Evolutionary conservation across 1,140 invertebrate genomes (phyloP).

Genomic region (Andricus grossulariae): DNA sequence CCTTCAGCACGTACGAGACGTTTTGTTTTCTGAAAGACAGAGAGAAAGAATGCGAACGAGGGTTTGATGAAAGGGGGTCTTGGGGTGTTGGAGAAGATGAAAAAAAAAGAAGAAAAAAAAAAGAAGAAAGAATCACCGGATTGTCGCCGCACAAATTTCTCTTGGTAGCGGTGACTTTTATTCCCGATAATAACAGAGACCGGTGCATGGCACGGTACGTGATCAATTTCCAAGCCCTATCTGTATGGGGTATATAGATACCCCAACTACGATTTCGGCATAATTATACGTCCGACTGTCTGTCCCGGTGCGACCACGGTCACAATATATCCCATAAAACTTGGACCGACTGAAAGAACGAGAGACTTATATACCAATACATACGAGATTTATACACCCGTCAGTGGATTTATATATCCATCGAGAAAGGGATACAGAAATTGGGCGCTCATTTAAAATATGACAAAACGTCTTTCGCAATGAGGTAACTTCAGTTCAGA

Average conservation of each 20-base stretch:
- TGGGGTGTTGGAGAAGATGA: constrained; percentile 40
- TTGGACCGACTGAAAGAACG: not conserved
- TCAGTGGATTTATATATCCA: not conserved
- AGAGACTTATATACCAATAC: not conserved
- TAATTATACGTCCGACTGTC: constrained; percentile 67
- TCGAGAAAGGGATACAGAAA: not conserved
- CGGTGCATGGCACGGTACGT: constrained; percentile 64
- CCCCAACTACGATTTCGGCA: constrained; percentile 69
- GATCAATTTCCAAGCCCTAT: constrained; percentile 72
- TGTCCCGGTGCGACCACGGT: constrained; percentile 30
- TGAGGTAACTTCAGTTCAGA: too few species aligned
- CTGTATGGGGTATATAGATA: constrained; percentile 48
- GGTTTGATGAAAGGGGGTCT: constrained; percentile 38
- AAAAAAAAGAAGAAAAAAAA: constrained; percentile 43
- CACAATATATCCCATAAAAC: constrained; percentile 28
- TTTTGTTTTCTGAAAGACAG: constrained; percentile 35
- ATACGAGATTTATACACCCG: not conserved
- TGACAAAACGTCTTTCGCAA: not conserved
- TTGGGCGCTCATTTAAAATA: not conserved
- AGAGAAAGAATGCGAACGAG: constrained; percentile 19
- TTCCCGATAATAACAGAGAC: constrained; percentile 76
- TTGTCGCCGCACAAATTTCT: constrained; percentile 72
- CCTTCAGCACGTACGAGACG: constrained; percentile 35
- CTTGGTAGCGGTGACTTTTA: constrained; percentile 76
- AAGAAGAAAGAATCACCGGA: constrained; percentile 56